Evolutionary conservation across 2,797 vertebrate genomes (phyloP), one percentile per base, ranked within the genome.

Genomic region (Oophaga sylvatica): DNA sequence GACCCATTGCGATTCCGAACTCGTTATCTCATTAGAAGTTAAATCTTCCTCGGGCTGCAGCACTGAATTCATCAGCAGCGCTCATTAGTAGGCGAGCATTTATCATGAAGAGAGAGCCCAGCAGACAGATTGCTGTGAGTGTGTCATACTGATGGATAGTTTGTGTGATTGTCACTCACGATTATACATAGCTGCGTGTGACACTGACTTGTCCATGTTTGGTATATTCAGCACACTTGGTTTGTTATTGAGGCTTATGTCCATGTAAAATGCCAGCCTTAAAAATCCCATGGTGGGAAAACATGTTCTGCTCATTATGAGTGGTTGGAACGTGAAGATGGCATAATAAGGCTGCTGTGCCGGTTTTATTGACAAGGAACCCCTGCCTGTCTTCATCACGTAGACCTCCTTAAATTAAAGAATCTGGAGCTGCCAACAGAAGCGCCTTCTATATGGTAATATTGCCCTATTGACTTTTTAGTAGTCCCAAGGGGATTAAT

Each of bases 101-200:
- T 91, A 91, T 92, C 92, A 90, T 88, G 1, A 88, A 90, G 89
- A 90, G 89, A 84, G 90, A 84, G 84, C 45, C 87, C 87, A 84
- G 83, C 84, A 16, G 89, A 90, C 88, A 90, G 88, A 91, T 91
- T 90, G 90, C 91, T 83, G 19, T 19, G 88, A 84, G 89, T 84
- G 90, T 70, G 79, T 89, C 83, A 89, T 31, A 41, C 60, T 89
- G 87, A 89, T 85, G 76, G 87, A 89, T 85, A 67, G 71, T 70
- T 70, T 60, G 53, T 73, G 87, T 29, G 70, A 35, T n/a, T 84
- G 87, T 88, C 83, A 84, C 81, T 86, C 68, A 77, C 62, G 19
- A 77, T 79, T 81, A 82, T 83, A 70, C 59, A 78, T 78, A 65
- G 59, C 62, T 12, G 31, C 11, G 35, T 81, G 85, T 63, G 31